Evolutionary conservation across 2,888 invertebrate species (phyloP).

Genomic region (Dolomedes plantarius): DNA sequence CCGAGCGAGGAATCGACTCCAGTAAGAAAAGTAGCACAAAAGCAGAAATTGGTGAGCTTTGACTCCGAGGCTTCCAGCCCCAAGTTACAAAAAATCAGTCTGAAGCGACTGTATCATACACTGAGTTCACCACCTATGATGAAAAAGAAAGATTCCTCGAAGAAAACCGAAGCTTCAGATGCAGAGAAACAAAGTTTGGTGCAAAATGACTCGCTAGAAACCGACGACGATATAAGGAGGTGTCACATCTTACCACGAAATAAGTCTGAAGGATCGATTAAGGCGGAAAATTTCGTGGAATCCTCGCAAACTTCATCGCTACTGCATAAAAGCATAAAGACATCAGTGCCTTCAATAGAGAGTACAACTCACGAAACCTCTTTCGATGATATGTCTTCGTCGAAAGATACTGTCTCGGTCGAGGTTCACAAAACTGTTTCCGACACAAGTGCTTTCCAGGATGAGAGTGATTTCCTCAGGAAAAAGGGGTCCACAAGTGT

Average conservation of each 20-base stretch:
- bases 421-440: conserved; percentile 38
- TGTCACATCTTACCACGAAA: background rate
- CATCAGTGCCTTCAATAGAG: conserved; percentile 46
- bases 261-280: background rate
- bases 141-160: conserved; percentile 30
- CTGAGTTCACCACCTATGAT: conserved; percentile 54
- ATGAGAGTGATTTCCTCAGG: background rate
- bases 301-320: background rate
- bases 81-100: conserved; percentile 62
- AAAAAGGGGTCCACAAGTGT: background rate
- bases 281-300: background rate
- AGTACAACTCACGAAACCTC: conserved; percentile 7
- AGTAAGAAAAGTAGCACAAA: conserved; percentile 37
- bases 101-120: conserved; percentile 58
- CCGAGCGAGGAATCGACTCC: conserved; percentile 9
- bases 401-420: conserved; percentile 32
- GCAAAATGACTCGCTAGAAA: conserved; percentile 6
- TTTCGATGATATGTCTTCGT: background rate
- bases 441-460: background rate
- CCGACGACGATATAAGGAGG: background rate
- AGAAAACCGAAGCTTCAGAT: background rate
- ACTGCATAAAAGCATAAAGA: conserved; percentile 7
- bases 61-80: conserved; percentile 68
- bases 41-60: conserved; percentile 54
- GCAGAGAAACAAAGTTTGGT: background rate